Evolutionary conservation across 2,888 invertebrate species (phyloP), one percentile per base, ranked within the genome.

Genomic region (Agrilus mali): DNA sequence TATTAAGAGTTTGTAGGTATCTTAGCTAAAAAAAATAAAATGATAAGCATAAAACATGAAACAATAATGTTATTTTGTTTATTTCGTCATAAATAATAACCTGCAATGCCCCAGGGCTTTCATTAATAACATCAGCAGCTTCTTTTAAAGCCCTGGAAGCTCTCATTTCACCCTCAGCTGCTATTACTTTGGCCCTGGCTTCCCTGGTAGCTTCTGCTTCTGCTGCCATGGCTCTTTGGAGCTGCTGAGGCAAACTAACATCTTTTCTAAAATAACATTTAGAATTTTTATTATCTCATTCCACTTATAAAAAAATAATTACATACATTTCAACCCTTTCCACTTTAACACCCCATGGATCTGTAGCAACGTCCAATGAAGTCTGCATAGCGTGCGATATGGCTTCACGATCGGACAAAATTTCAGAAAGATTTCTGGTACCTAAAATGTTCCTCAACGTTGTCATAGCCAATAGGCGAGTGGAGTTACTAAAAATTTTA

Each of bases 271-370:
- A 64, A 60, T n/a, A n/a, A n/a, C n/a, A n/a, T n/a, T n/a, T n/a
- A n/a, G n/a, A n/a, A n/a, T n/a, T n/a, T n/a, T n/a, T n/a, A n/a
- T n/a, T n/a, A n/a, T n/a, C n/a, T n/a, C n/a, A n/a, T n/a, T n/a
- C n/a, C n/a, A n/a, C n/a, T n/a, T n/a, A n/a, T 37, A n/a, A 8
- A 42, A 33, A 33, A 5, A 33, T 4, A 36, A 38, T 34, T 16
- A 33, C 40, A 77, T 71, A 89, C 89, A 95, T 92, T 77, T 95
- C 94, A 20, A 94, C 94, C 51, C 94, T 73, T 64, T 94, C 93
- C 12, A 93, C 90, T 69, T 90, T 89, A 34, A 92, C 87, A 22
- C 90, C 92, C 92, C 92, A 90, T 2, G 87, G 87, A 59, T 89
- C 89, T 0, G 90, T 89, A 33, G 89, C 89, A 47, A 86, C 85